Base-by-base conservation (phyloP, 2,797 vertebrate species). In the Allobates femoralis region DNA sequence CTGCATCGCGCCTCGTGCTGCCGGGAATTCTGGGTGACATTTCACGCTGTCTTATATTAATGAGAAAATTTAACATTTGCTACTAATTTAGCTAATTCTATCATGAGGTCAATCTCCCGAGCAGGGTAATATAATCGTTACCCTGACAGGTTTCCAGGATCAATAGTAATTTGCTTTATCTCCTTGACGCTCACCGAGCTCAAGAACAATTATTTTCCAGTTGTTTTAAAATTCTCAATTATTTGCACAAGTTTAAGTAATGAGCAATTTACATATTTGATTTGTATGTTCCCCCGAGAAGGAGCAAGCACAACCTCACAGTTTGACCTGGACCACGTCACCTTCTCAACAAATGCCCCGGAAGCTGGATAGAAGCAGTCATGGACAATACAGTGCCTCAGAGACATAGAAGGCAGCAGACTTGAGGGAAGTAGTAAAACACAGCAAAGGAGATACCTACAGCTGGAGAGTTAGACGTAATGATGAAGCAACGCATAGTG, bases 11-110 rank as follows among this genome's bases (percentile, higher is more conserved):
- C 37, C 12, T 5, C 69, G 15, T 16, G 69, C 69, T 50, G 69
- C 37, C 7, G 23, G 14, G 69, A 26, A 50, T 46, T 46, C 69
- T 74, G 37, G 69, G 34, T 21, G 37, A 73, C 69, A 30, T 30
- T 66, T 5, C 28, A 66, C 28, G 14, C 23, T 5, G 32, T 23
- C 14, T 81, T 23, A 37, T 55, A 69, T 69, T 69, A 81, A 81
- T 81, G 64, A 14, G 64, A 53, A 37, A 21, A 53, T 55, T 71
- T 69, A 32, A 51, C 62, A 81, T 81, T 67, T 81, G 62, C 64
- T 34, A 53, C 46, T 81, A 55, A 81, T 81, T 67, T 69, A 32
- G 46, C 50, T 81, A 81, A 81, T 81, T 81, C 3, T 55, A 32
- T 81, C 53, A 69, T 23, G 34, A 81, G 28, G 37, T 81, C 79